phyloP scores from a whole-genome alignment of 2,113 vertebrate species.

The Pomatorhinus ruficollis region DNA sequence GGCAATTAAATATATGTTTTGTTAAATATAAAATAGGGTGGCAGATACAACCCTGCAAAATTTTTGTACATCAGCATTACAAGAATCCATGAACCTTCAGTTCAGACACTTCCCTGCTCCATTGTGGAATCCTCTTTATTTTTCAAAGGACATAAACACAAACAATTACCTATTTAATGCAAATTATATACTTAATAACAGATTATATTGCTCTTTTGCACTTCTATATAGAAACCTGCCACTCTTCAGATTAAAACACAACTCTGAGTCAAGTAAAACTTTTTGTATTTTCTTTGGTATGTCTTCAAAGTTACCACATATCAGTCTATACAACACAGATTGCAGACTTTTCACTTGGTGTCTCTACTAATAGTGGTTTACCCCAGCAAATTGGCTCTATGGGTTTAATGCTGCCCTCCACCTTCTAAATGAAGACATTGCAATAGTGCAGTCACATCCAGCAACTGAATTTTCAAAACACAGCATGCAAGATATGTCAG shows the following conservation, averaged over 20 bases:
- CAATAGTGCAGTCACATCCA: background rate
- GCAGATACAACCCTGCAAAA: background rate
- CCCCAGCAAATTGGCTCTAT: background rate
- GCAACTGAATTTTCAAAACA: background rate
- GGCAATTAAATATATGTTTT: background rate
- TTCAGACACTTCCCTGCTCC: background rate
- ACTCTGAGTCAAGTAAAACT: background rate
- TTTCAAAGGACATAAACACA: background rate
- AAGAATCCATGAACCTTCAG: background rate
- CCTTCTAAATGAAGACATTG: conserved; percentile 18
- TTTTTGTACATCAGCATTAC: background rate
- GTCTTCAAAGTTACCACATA: background rate
- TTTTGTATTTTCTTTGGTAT: background rate
- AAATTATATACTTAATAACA: background rate
- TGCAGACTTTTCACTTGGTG: background rate
- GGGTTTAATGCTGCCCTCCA: conserved; percentile 58
- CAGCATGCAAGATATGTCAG: accelerated
- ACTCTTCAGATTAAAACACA: background rate
- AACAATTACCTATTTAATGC: background rate
- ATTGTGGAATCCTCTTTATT: background rate
- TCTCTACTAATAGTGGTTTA: background rate
- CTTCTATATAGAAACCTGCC: background rate
- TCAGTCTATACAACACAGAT: background rate
- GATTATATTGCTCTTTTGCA: background rate
- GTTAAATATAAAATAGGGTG: background rate